Conservation (phyloP, 2,888 invertebrate species). For the Diabrotica balteata region DNA sequence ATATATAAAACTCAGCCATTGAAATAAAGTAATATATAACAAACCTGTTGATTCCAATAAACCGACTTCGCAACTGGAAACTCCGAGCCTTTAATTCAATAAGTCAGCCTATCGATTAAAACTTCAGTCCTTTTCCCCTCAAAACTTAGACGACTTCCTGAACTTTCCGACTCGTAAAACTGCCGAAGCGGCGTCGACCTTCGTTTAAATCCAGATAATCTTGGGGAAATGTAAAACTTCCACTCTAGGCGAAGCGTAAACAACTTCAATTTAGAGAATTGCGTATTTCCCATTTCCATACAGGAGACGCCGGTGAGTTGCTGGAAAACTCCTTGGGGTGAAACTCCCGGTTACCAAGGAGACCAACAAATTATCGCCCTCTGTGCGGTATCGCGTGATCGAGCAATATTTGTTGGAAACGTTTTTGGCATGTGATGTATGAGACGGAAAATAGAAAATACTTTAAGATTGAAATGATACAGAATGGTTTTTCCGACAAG, state of each 20-base stretch:
- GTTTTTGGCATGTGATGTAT: too few species aligned
- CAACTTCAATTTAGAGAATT: constrained; percentile 24
- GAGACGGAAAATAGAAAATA: too few species aligned
- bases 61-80: not conserved
- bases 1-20: too few species aligned
- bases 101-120: constrained; percentile 4
- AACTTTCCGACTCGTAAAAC: constrained; percentile 8
- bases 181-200: constrained; percentile 1
- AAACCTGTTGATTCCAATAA: not conserved
- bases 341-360: constrained; percentile 39
- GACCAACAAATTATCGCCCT: constrained; percentile 44
- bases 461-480: too few species aligned
- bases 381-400: constrained; percentile 7
- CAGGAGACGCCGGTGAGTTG: constrained; percentile 6
- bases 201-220: constrained; percentile 6
- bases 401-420: too few species aligned
- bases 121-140: not conserved
- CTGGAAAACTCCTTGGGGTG: constrained; percentile 37
- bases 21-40: not conserved
- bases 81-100: not conserved
- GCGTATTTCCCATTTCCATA: constrained; percentile 14
- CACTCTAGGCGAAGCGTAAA: constrained; percentile 13
- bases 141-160: not conserved
- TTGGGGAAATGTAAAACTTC: constrained; percentile 11
- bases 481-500: too few species aligned